Evolutionary conservation across 2,888 invertebrate genomes (phyloP).

Genomic region (Eristalis intricaria): DNA sequence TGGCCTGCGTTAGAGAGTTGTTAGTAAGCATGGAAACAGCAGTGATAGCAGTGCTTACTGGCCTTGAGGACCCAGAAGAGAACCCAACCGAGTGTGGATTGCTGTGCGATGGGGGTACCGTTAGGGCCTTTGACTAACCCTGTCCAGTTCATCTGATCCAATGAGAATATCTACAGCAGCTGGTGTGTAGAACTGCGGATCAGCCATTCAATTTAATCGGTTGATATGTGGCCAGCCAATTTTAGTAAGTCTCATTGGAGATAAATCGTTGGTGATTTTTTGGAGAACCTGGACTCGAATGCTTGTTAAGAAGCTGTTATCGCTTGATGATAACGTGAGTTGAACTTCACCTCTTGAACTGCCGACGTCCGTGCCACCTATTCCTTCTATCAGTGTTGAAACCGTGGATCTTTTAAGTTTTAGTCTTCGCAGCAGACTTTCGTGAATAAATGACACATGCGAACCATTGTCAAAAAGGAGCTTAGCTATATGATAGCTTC

Average conservation of each 20-base stretch:
- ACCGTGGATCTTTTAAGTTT: slow-evolving; percentile 27
- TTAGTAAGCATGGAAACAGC: too few relatives aligned
- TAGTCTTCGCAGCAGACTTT: slow-evolving; percentile 48
- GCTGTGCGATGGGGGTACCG: too few relatives aligned
- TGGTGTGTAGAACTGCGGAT: slow-evolving; percentile 44
- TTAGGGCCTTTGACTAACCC: slow-evolving; percentile 44
- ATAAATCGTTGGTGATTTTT: slow-evolving; percentile 61
- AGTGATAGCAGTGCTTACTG: too few relatives aligned
- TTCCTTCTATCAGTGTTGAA: not conserved
- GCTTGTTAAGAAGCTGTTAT: slow-evolving; percentile 3
- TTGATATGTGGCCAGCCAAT: slow-evolving; percentile 30
- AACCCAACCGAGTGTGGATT: too few relatives aligned
- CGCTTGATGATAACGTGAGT: not conserved
- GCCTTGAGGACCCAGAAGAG: too few relatives aligned
- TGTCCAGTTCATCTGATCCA: slow-evolving; percentile 48
- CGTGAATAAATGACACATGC: slow-evolving; percentile 55
- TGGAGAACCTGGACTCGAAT: slow-evolving; percentile 37
- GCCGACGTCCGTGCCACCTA: not conserved
- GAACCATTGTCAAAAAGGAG: slow-evolving; percentile 44
- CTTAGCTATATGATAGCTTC: slow-evolving; percentile 4
- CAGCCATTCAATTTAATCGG: slow-evolving; percentile 47
- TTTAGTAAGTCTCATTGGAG: slow-evolving; percentile 15
- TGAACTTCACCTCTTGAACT: not conserved
- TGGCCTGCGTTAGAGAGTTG: too few relatives aligned
- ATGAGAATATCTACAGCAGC: slow-evolving; percentile 42